Percentiles rank a stretch among this genome's conserved stretches.
phyloP scores from a whole-genome alignment of 2,888 invertebrate species.

The Drosophila nigricruria region DNA sequence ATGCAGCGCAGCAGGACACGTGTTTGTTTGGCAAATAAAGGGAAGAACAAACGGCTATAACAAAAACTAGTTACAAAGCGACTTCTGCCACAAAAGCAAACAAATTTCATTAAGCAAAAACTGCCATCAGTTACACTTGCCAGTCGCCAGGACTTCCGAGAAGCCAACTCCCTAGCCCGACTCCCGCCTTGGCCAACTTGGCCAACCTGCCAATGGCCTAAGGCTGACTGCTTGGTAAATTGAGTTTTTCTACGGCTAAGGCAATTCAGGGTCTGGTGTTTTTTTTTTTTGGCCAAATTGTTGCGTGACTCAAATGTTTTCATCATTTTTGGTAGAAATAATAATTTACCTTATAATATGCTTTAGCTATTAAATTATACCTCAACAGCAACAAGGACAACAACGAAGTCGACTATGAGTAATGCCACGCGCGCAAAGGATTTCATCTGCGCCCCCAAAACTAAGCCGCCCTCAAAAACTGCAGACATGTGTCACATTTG shows the following conservation, averaged over 20 bases:
- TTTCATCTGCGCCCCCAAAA: constrained; percentile 10
- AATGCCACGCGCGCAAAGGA: constrained; percentile 53
- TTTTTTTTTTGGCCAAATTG: constrained; percentile 45
- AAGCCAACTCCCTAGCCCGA: constrained; percentile 8
- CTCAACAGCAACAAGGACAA: constrained; percentile 22
- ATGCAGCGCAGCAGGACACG: constrained; percentile 71
- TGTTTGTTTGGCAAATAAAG: constrained; percentile 31
- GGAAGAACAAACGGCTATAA: constrained; percentile 6
- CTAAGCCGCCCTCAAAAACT: background rate
- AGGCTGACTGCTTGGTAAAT: constrained; percentile 48
- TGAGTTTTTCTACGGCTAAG: constrained; percentile 75
- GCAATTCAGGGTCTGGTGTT: constrained; percentile 35
- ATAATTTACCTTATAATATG: constrained; percentile 67
- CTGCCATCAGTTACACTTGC: constrained; percentile 53
- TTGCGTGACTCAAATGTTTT: constrained; percentile 82
- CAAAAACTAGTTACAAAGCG: constrained; percentile 43
- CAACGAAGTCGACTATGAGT: constrained; percentile 46
- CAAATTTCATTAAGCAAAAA: constrained; percentile 61
- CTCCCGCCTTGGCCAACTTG: background rate
- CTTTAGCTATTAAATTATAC: constrained; percentile 69
- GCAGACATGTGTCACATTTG: constrained; percentile 38
- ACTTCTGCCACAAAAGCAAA: constrained; percentile 34
- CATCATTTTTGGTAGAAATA: constrained; percentile 73
- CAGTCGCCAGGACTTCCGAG: constrained; percentile 36
- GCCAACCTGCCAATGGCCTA: constrained; percentile 12